Conservation (phyloP, 2,888 invertebrate genomes). For the Oeneis ivallda region DNA sequence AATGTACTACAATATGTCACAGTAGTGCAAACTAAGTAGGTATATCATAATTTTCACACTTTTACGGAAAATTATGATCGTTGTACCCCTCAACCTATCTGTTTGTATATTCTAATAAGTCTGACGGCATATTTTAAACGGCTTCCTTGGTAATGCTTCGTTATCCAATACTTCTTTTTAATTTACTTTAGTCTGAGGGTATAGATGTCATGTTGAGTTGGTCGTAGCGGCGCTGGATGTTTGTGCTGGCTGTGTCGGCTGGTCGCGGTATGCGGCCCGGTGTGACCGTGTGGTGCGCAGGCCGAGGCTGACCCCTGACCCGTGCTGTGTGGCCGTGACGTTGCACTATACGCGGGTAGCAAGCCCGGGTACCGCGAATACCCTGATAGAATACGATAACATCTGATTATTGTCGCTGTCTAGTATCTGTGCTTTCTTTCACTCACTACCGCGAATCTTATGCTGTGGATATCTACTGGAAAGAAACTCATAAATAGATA, state of each 20-base stretch:
- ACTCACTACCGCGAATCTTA: background rate
- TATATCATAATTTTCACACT: no score
- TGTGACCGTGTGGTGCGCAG: slow-evolving; percentile 50
- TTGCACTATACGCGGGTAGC: slow-evolving; percentile 45
- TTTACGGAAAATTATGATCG: no score
- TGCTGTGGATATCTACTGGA: background rate
- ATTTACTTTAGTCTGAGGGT: slow-evolving; percentile 3
- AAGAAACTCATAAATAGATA: background rate
- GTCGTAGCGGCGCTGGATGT: slow-evolving; percentile 35
- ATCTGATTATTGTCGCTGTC: background rate
- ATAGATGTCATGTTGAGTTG: slow-evolving; percentile 41
- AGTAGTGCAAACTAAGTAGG: no score
- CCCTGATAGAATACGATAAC: background rate
- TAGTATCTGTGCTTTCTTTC: background rate
- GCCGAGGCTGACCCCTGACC: slow-evolving; percentile 71
- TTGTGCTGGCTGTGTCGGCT: slow-evolving; percentile 34
- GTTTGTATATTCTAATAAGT: no score
- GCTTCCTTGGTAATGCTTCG: background rate
- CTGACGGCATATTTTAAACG: background rate
- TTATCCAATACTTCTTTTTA: background rate
- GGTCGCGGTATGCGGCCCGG: slow-evolving; percentile 49
- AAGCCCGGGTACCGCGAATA: slow-evolving; percentile 1
- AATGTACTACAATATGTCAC: no score
- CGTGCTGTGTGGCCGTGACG: slow-evolving; percentile 64
- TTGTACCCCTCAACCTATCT: no score